Percentiles rank a stretch among this genome's conserved stretches.
Conservation (phyloP, 2,797 vertebrate genomes). For the Anas bernieri region DNA sequence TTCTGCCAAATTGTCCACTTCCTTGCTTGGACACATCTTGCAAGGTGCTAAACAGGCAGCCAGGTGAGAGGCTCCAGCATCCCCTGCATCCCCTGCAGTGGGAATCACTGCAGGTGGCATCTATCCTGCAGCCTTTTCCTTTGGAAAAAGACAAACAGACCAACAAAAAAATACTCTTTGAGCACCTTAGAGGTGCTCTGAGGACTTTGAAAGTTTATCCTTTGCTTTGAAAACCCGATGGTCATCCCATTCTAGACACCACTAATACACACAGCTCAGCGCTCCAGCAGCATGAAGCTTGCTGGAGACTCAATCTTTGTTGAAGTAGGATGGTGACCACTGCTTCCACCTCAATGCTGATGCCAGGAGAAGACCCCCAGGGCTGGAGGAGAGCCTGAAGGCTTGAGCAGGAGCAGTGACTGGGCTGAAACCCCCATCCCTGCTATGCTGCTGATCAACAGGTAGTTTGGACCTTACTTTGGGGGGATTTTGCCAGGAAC, state of each 20-base stretch:
- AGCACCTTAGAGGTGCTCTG: not conserved
- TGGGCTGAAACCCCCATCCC: not conserved
- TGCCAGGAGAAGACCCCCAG: not conserved
- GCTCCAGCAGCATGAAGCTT: not conserved
- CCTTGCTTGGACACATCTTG: not conserved
- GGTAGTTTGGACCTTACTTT: not conserved
- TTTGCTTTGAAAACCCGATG: not conserved
- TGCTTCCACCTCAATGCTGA: not conserved
- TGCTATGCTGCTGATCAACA: not conserved
- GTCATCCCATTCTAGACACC: not conserved
- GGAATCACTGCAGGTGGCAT: accelerated
- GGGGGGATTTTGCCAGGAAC: not conserved
- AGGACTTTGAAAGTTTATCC: not conserved
- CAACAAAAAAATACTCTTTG: not conserved
- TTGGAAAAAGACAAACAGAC: not conserved
- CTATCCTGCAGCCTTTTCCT: not conserved
- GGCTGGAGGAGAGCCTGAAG: not conserved
- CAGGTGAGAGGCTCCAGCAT: not conserved
- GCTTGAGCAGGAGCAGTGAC: not conserved
- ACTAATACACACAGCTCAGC: not conserved
- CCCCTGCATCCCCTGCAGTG: accelerated
- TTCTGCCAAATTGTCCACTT: not conserved
- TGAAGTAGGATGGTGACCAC: not conserved
- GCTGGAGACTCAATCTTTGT: not conserved
- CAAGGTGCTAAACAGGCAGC: not conserved